Base-by-base conservation (phyloP, 2,113 vertebrate species). In the Poeciliopsis prolifica region DNA sequence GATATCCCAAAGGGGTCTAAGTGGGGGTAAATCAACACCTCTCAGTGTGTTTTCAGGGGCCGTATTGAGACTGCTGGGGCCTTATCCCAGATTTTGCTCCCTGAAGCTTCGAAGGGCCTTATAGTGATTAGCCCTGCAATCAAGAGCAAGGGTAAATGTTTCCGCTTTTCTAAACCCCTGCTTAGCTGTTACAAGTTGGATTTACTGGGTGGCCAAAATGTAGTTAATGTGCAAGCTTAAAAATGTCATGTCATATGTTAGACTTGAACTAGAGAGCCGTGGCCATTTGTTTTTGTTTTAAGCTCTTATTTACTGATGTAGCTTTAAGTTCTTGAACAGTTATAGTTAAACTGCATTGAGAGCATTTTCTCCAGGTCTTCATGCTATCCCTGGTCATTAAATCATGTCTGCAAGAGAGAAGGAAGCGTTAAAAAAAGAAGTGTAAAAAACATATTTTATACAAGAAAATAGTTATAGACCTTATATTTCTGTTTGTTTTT, bases 11-110 rank as follows among this genome's bases (percentile, higher is more conserved):
- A 84, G 85, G 51, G 85, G 80, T 74, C 76, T 78, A 62, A 60
- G 77, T 80, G 82, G 87, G 87, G 91, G 86, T 91, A 92, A 91
- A 89, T 91, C 89, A 92, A 92, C 92, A 89, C 83, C 85, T 87
- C 85, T 74, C 78, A 30, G 75, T 81, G 86, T 89, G 84, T 91
- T 88, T 86, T 83, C 79, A 87, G 82, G 86, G 89, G 87, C 81
- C 87, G 85, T 92, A 85, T 84, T 78, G 72, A 82, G 86, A 75
- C 74, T 82, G 76, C 75, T 84, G 78, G 69, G 75, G 75, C 81
- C 88, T 91, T 92, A 92, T 92, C 84, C 88, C 73, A 78, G 83
- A 89, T 91, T 92, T 92, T 78, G 88, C 85, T 77, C 81, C 24
- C 83, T 79, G 83, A 63, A 81, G 81, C 81, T 58, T 81, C 80